Conservation (phyloP, 2,113 vertebrate genomes). For the Halichoeres trimaculatus region DNA sequence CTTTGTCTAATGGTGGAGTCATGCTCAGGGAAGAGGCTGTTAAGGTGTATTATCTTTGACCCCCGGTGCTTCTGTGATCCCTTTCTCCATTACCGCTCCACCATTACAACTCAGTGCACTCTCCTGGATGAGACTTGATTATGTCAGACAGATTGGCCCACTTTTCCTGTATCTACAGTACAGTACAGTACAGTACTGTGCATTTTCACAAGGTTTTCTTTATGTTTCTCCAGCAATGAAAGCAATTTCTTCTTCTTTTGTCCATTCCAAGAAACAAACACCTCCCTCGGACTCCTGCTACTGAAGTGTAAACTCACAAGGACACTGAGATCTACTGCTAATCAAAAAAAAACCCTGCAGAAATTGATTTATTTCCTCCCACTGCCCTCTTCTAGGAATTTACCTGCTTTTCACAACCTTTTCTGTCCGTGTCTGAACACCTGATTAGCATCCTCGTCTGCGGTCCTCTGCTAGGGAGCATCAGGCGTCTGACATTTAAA, state of each 20-base stretch:
- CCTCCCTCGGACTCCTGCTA: no score
- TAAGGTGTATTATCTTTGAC: slow-evolving; percentile 17
- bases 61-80: background rate
- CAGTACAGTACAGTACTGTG: background rate
- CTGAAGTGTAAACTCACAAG: background rate
- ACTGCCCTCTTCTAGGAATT: slow-evolving; percentile 43
- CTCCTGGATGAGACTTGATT: slow-evolving; percentile 7
- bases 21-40: slow-evolving; percentile 25
- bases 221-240: no score
- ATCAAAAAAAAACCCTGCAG: slow-evolving; percentile 15
- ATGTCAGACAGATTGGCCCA: background rate
- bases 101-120: slow-evolving; percentile 20
- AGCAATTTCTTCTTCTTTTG: background rate
- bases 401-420: background rate
- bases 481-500: slow-evolving; percentile 61
- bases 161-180: background rate
- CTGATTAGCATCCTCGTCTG: slow-evolving; percentile 49
- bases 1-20: slow-evolving; percentile 24
- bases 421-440: slow-evolving; percentile 34
- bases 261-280: background rate
- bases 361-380: slow-evolving; percentile 39
- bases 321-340: background rate
- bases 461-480: slow-evolving; percentile 17
- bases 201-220: background rate
- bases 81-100: background rate